phyloP scores from a whole-genome alignment of 2,113 vertebrate species.

The Gorsachius goisagi region DNA sequence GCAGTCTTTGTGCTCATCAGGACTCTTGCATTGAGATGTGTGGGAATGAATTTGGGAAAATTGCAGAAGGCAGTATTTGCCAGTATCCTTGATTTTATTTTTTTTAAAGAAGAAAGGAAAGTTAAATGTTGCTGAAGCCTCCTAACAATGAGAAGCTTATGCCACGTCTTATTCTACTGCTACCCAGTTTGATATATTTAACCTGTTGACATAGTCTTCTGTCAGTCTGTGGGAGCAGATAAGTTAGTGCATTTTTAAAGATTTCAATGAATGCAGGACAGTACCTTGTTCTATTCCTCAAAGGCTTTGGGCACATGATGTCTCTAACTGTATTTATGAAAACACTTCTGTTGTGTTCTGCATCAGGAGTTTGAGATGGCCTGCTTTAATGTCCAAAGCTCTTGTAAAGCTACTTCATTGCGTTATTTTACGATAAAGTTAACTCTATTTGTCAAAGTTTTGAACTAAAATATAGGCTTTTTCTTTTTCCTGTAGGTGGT shows the following conservation, averaged over 20 bases:
- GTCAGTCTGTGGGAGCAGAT: neutral
- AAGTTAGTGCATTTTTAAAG: neutral
- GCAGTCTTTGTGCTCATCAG: neutral
- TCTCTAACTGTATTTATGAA: neutral
- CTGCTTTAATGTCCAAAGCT: neutral
- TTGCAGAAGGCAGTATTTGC: neutral
- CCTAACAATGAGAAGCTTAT: neutral
- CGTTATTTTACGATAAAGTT: neutral
- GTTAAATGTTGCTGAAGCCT: neutral
- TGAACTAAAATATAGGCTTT: neutral
- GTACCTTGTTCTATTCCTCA: neutral
- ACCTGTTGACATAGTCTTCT: neutral
- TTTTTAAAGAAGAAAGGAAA: neutral
- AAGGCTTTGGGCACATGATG: neutral
- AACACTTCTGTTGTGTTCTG: neutral
- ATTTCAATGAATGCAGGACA: neutral
- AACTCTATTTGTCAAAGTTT: neutral
- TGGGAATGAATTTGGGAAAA: neutral
- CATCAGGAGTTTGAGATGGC: neutral
- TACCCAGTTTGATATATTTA: neutral
- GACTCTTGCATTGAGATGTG: neutral
- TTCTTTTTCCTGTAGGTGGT: constrained; percentile 74
- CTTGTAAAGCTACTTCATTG: neutral
- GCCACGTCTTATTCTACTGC: neutral
- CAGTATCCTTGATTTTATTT: neutral